A percentile compares a stretch with the other conserved stretches of the same genome.
These are phyloP conservation scores for Apamea sordens DNA, from an alignment of 2,888 invertebrate species.

Conservation along the genomic window DNA sequence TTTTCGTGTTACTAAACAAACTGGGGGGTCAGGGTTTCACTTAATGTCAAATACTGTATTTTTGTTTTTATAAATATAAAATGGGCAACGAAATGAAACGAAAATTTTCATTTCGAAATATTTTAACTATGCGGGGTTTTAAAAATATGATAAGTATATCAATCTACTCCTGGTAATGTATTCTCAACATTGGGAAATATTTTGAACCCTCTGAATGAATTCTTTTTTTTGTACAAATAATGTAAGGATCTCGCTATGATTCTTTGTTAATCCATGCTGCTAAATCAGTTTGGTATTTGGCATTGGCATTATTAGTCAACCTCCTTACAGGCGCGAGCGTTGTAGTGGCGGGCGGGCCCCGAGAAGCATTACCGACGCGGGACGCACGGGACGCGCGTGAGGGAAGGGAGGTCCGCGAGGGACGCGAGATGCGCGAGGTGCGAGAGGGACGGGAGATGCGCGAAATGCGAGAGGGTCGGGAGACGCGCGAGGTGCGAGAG, in stretches of 20 bases:
- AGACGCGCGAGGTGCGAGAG: constrained; percentile 73
- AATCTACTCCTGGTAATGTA: not conserved
- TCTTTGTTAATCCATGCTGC: not conserved
- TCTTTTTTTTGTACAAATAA: no score
- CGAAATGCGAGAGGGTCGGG: constrained; percentile 62
- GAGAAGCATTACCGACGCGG: constrained; percentile 32
- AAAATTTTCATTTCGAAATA: not conserved
- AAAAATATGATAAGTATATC: not conserved
- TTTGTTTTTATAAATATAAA: not conserved
- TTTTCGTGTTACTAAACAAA: no score
- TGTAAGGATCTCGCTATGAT: no score
- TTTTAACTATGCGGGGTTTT: not conserved
- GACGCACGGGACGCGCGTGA: constrained; percentile 49
- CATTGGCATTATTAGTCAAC: not conserved
- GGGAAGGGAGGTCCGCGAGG: constrained; percentile 74
- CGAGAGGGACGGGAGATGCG: constrained; percentile 14
- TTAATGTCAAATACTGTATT: no score
- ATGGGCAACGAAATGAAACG: not conserved
- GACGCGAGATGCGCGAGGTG: constrained; percentile 11
- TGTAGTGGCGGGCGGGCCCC: constrained; percentile 46
- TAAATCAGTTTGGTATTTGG: not conserved
- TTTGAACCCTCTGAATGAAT: not conserved
- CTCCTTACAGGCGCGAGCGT: constrained; percentile 46
- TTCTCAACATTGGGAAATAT: not conserved
- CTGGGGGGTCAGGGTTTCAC: no score